Percentiles rank a stretch among this genome's conserved stretches.
Conservation (phyloP, 2,888 invertebrate species). For the Hyposoter dolosus region DNA sequence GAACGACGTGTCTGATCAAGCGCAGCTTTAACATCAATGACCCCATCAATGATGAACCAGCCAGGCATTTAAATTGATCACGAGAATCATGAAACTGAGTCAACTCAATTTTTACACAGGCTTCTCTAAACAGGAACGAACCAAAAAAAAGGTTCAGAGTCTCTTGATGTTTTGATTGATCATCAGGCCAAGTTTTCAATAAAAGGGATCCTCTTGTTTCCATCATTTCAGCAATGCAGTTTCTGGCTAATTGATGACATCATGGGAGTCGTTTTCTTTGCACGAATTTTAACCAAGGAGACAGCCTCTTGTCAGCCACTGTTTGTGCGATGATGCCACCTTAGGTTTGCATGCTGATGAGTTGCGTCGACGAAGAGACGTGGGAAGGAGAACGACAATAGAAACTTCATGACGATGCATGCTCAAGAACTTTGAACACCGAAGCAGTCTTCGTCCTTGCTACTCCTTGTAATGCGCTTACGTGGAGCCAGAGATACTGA, state of each 20-base stretch:
- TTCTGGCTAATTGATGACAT: not conserved
- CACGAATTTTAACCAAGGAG: not conserved
- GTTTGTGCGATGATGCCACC: not conserved
- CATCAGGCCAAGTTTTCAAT: not conserved
- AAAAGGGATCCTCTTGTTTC: not conserved
- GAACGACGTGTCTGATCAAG: not conserved
- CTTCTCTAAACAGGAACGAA: not conserved
- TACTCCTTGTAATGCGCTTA: conserved; percentile 50
- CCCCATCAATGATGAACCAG: conserved; percentile 38
- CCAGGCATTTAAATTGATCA: conserved; percentile 46
- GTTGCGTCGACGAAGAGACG: not conserved
- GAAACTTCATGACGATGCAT: not conserved
- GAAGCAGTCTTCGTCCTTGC: conserved; percentile 29
- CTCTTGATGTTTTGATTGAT: not conserved
- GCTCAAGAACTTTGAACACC: conserved; percentile 35
- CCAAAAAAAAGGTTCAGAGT: not conserved
- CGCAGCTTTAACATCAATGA: conserved; percentile 17
- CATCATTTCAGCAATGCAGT: not conserved
- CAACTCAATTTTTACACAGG: not conserved
- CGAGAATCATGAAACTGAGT: conserved; percentile 17
- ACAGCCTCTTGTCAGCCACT: not conserved
- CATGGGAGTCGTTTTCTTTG: not conserved
- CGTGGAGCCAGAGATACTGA: conserved; percentile 2
- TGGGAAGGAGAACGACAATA: not conserved
- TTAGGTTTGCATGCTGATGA: conserved; percentile 8